Base-by-base conservation (phyloP, 2,888 invertebrate genomes). In the Epiperipatus broadwayi region DNA sequence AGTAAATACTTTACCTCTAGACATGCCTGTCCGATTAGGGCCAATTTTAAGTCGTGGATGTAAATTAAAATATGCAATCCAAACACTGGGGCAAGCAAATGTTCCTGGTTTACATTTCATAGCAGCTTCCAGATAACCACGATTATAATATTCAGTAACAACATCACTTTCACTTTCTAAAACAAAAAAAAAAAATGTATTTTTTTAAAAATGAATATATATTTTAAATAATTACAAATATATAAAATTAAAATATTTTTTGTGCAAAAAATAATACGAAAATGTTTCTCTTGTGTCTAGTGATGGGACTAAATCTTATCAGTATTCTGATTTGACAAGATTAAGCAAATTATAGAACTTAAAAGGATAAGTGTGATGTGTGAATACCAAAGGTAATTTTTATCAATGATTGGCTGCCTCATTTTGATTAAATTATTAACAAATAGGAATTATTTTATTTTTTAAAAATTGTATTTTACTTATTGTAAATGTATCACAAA, bases 51-150 rank as follows among this genome's bases (percentile, higher is more conserved):
- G 59, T 19, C 78, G 63, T 1, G 75, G 75, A 58, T 78, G 78
- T 4, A 78, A 57, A 37, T 61, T 56, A 51, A 78, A 78, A 35
- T 67, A 66, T 5, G 69, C 70, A 51, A 72, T 67, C 74, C 75
- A 78, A 2, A 77, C 72, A n/a, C 72, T 67, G 3, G 69, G 69
- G 54, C 79, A 80, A 29, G 72, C 67, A 55, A 79, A 79, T 54
- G 70, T 68, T 3, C 78, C 79, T 1, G 73, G 67, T 29, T 61
- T 62, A 49, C 71, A 68, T 48, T 67, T 64, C 41, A 59, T 48
- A 4, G 53, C 52, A 4, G 62, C 63, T 29, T 57, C 60, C 21
- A 64, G 52, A 46, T 59, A 63, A 15, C 43, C 44, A 25, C 44
- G 44, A 27, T 21, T 32, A 21, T 43, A 45, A 8, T 36, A 21